Evolutionary conservation across 2,113 vertebrate species (phyloP).

Genomic region (Nycticryphes semicollaris): DNA sequence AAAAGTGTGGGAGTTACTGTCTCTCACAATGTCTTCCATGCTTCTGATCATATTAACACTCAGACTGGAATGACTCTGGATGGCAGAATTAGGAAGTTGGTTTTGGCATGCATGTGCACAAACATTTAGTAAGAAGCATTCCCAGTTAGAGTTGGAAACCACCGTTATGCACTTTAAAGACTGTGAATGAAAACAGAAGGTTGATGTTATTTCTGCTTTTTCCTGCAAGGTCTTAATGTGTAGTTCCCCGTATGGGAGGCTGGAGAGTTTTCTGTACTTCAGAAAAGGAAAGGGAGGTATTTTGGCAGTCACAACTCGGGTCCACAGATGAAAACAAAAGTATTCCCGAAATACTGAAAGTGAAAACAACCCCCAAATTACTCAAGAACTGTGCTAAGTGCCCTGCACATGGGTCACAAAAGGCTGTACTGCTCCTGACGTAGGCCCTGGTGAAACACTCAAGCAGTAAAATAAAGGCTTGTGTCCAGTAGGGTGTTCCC

Average conservation of each 20-base stretch:
- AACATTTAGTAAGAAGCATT: neutral
- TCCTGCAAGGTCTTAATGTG: neutral
- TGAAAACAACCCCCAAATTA: neutral
- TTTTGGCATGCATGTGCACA: neutral
- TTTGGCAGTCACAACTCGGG: neutral
- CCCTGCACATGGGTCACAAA: neutral
- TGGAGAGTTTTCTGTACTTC: neutral
- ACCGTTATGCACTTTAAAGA: neutral
- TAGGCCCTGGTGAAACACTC: neutral
- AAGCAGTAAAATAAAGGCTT: neutral
- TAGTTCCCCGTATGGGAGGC: neutral
- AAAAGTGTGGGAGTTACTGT: neutral
- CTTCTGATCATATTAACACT: neutral
- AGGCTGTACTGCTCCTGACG: neutral
- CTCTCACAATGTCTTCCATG: neutral
- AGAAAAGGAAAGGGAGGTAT: neutral
- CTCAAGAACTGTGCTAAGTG: neutral
- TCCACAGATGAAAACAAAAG: neutral
- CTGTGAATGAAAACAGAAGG: neutral
- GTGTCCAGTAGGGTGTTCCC: neutral
- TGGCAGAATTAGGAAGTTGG: neutral
- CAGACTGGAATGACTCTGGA: neutral
- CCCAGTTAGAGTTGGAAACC: neutral
- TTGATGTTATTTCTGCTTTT: neutral
- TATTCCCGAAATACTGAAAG: neutral